Evolutionary conservation across 2,113 vertebrate species (phyloP), one percentile per base, ranked within the genome.

Genomic region (Antidorcas marsupialis): DNA sequence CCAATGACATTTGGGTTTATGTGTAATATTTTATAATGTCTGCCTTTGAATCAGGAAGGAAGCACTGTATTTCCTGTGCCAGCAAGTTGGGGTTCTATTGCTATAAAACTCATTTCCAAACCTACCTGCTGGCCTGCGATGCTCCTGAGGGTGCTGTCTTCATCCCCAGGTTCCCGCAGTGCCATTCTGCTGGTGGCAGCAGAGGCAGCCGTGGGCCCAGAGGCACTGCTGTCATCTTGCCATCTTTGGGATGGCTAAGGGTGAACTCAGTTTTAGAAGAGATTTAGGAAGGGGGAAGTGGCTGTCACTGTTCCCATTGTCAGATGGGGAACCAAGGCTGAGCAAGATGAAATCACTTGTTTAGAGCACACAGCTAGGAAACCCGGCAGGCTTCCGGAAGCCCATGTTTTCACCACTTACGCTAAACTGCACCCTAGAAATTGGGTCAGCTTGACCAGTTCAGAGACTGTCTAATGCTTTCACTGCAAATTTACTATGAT

Each of bases 11-110:
- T 91, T 93, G 74, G 23, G n/a, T 79, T 36, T 60, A 39, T 76
- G 85, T 59, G 16, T 87, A 87, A 57, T 1, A 25, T 94, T 85
- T 60, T 59, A 27, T 60, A 74, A 76, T 6, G 64, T 71, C 19
- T 90, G 52, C 43, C 86, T 82, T 96, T 78, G 81, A 52, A 62
- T 28, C 62, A 45, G n/a, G 81, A 94, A 67, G 39, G 52, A 97
- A 92, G 36, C 36, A 50, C n/a, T 86, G 67, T 67, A 13, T 21
- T 84, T 89, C 55, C 52, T 47, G 9, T 71, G 59, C 53, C 43
- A 74, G 36, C 4, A 17, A 33, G 30, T 27, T 17, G 5, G 28
- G 16, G 21, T 16, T 57, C 17, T 59, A 30, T 27, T 93, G 83
- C 33, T 85, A 17, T 2, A 55, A 10, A 28, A 19, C 2, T 85